Evolutionary conservation across 2,797 vertebrate species (phyloP).

Genomic region (Sebastes ruberrimus): DNA sequence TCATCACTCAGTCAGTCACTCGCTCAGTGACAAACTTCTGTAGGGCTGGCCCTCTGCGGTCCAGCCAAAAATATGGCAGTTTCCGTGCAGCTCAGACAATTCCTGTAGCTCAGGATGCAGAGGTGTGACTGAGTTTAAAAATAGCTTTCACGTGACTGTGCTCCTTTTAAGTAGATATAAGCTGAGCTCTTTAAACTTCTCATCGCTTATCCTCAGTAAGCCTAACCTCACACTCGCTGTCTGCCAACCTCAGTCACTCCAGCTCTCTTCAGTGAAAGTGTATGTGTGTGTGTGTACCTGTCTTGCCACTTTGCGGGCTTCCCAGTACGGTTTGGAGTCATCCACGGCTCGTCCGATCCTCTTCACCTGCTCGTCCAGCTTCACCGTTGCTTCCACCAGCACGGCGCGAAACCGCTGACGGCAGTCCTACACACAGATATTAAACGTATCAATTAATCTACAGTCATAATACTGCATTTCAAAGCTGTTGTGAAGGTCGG

Average conservation of each 20-base stretch:
- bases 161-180: conserved; percentile 65
- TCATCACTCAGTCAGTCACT: no score
- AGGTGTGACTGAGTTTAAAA: conserved; percentile 56
- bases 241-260: conserved; percentile 28
- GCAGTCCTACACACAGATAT: conserved; percentile 83
- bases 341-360: conserved; percentile 96
- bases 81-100: neutral
- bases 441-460: neutral
- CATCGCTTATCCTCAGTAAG: conserved; percentile 50
- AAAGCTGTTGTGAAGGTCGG: neutral
- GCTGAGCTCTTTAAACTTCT: conserved; percentile 65
- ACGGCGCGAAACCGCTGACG: conserved; percentile 94
- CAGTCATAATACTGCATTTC: neutral
- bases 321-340: conserved; percentile 99
- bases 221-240: conserved; percentile 35
- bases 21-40: no score
- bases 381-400: conserved; percentile 92
- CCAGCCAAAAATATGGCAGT: neutral
- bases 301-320: conserved; percentile 91
- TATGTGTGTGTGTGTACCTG: conserved; percentile 82
- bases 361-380: conserved; percentile 94
- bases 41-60: no score
- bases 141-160: conserved; percentile 60
- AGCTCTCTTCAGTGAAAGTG: neutral
- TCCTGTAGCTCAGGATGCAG: neutral